Evolutionary conservation across 1,140 invertebrate species (phyloP).

Genomic region (Sycophila sp.): DNA sequence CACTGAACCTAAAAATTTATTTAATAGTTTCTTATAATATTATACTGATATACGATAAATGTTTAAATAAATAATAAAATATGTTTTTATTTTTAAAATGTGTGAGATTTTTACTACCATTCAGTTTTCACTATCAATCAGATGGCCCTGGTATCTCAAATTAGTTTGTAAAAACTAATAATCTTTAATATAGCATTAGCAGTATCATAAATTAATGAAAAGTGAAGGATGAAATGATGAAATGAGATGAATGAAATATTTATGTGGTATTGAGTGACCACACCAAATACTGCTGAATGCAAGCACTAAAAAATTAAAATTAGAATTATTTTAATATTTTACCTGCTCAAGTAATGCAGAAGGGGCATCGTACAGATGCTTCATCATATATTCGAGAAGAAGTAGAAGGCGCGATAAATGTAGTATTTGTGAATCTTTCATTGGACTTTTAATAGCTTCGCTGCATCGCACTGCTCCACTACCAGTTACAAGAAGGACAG

Average conservation of each 20-base stretch:
- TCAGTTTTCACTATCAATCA: slow-evolving; percentile 58
- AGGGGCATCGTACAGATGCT: slow-evolving; percentile 91
- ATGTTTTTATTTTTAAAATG: slow-evolving; percentile 34
- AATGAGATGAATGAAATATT: slow-evolving; percentile 24
- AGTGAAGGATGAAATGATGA: slow-evolving; percentile 29
- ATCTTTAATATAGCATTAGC: slow-evolving; percentile 54
- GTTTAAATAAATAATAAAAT: not conserved
- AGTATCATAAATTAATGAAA: slow-evolving; percentile 25
- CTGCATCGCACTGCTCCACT: slow-evolving; percentile 75
- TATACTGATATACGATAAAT: too few relatives aligned
- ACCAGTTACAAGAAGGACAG: slow-evolving; percentile 84
- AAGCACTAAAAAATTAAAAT: slow-evolving; percentile 4
- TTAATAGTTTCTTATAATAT: too few relatives aligned
- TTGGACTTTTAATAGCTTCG: slow-evolving; percentile 71
- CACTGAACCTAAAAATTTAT: slow-evolving; percentile 76
- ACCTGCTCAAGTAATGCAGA: slow-evolving; percentile 81
- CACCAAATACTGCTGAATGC: slow-evolving; percentile 37
- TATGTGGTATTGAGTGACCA: slow-evolving; percentile 20
- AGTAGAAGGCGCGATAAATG: slow-evolving; percentile 85
- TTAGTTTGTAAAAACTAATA: slow-evolving; percentile 41
- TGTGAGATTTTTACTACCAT: slow-evolving; percentile 65
- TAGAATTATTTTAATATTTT: slow-evolving; percentile 40
- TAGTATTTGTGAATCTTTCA: slow-evolving; percentile 79
- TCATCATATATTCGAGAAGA: slow-evolving; percentile 95
- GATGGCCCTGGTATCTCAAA: slow-evolving; percentile 63